Evolutionary conservation across 2,113 vertebrate genomes (phyloP).

Genomic region (Dascyllus trimaculatus): DNA sequence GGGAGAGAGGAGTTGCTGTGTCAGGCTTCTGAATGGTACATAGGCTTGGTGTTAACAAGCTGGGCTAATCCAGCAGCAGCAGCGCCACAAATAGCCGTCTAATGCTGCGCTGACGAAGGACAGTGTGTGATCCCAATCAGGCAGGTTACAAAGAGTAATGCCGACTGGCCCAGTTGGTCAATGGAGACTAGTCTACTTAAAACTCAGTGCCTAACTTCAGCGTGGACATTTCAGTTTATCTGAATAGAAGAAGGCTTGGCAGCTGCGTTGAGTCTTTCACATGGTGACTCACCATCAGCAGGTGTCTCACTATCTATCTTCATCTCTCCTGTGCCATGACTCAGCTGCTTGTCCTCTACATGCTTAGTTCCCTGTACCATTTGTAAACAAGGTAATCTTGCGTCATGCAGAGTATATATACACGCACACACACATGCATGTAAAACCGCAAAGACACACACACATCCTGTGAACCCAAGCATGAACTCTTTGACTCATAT

Average conservation of each 20-base stretch:
- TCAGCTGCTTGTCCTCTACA: slow-evolving; percentile 44
- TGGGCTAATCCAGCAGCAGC: slow-evolving; percentile 58
- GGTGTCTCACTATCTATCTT: slow-evolving; percentile 6
- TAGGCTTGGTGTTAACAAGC: slow-evolving; percentile 41
- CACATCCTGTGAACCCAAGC: neutral
- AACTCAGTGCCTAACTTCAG: neutral
- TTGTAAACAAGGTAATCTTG: slow-evolving; percentile 41
- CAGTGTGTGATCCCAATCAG: slow-evolving; percentile 17
- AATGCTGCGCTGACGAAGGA: slow-evolving; percentile 61
- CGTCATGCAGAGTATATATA: neutral
- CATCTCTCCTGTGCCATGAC: slow-evolving; percentile 34
- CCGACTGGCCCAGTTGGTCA: neutral
- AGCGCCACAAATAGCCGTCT: slow-evolving; percentile 70
- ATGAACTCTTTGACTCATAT: neutral
- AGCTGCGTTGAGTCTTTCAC: neutral
- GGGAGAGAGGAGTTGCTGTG: slow-evolving; percentile 67
- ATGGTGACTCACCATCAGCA: neutral
- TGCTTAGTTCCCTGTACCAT: slow-evolving; percentile 28
- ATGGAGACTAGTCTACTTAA: neutral
- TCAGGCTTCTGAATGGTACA: slow-evolving; percentile 65
- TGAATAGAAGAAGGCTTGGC: neutral
- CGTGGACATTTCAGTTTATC: neutral
- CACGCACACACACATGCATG: neutral
- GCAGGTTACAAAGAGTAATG: slow-evolving; percentile 21
- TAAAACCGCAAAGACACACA: neutral